Percentiles rank a stretch among this genome's conserved stretches.
Evolutionary conservation across 35 echinoderm and acorn worm species (phyloP).

Genomic region (Ptychodera flava): DNA sequence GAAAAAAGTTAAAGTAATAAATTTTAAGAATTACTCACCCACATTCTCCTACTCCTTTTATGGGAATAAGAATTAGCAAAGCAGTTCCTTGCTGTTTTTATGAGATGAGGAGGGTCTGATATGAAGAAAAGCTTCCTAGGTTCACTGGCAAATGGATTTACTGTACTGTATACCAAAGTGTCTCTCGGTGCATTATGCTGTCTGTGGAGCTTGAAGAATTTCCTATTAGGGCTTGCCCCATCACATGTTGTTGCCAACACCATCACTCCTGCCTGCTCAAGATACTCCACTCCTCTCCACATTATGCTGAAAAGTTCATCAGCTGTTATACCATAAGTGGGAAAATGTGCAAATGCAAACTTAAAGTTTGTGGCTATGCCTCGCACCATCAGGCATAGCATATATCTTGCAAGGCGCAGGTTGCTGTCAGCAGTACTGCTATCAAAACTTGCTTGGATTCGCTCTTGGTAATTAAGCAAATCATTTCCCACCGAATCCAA

Average conservation of each 20-base stretch:
- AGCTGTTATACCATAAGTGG: not conserved
- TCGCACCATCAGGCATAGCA: not conserved
- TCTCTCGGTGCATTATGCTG: not conserved
- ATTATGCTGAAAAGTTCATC: not conserved
- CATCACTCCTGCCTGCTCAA: not conserved
- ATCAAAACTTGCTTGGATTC: too few species aligned
- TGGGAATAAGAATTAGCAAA: slow-evolving; percentile 33
- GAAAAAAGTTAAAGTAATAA: too few species aligned
- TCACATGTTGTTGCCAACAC: not conserved
- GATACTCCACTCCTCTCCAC: not conserved
- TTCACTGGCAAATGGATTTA: not conserved
- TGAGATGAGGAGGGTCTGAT: slow-evolving; percentile 31
- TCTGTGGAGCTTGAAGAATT: slow-evolving; percentile 22
- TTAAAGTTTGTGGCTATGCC: not conserved
- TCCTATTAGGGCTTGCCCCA: slow-evolving; percentile 36
- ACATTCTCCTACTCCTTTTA: slow-evolving; percentile 27
- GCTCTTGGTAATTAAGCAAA: too few species aligned
- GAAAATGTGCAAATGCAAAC: not conserved
- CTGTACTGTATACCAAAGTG: not conserved
- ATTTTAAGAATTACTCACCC: too few species aligned
- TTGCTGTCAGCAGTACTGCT: too few species aligned
- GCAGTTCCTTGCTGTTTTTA: slow-evolving; percentile 44
- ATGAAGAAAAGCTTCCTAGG: slow-evolving; percentile 26
- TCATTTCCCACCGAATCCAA: too few species aligned
- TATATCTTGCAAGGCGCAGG: not conserved